phyloP scores from a whole-genome alignment of 2,113 vertebrate genomes.

The Smithornis capensis region DNA sequence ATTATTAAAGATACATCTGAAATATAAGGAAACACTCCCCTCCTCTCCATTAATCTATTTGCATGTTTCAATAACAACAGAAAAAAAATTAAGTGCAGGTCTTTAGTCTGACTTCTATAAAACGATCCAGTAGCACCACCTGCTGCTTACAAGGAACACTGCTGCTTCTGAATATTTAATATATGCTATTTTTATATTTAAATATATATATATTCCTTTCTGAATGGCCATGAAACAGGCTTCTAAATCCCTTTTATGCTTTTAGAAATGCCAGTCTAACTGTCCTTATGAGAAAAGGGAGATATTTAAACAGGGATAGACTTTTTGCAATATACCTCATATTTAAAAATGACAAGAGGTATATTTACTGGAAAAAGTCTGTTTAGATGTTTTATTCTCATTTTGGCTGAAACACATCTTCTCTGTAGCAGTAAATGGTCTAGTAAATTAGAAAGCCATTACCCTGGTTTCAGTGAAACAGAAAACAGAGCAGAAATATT shows the following conservation, averaged over 20 bases:
- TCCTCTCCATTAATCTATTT: background rate
- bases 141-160: background rate
- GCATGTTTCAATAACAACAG: background rate
- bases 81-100: background rate
- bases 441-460: background rate
- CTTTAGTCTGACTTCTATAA: background rate
- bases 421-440: background rate
- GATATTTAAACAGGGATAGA: background rate
- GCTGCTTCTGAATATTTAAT: rapidly evolving
- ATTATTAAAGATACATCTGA: background rate
- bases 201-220: background rate
- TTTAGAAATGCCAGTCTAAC: background rate
- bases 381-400: background rate
- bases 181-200: rapidly evolving
- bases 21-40: background rate
- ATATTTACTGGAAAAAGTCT: background rate
- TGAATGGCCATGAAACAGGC: background rate
- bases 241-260: background rate
- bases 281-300: background rate
- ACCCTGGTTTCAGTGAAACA: background rate
- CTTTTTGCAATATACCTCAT: background rate
- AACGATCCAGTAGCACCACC: background rate
- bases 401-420: background rate
- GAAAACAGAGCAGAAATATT: background rate
- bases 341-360: background rate